Evolutionary conservation across 2,113 vertebrate species (phyloP).

Genomic region (Heterotis niloticus): DNA sequence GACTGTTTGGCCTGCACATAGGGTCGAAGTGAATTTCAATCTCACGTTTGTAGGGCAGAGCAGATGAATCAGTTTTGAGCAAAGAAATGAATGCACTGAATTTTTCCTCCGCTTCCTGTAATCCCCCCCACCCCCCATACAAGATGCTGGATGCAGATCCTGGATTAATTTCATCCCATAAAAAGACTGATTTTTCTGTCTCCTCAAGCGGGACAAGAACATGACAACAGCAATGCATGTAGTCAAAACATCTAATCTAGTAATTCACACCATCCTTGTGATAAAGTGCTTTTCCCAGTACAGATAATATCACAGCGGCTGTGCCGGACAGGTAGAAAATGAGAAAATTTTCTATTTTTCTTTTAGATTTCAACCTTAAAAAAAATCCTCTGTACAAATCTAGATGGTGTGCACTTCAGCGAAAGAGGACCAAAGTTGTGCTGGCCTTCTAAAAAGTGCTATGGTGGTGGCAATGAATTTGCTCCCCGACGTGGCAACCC

Average conservation of each 20-base stretch:
- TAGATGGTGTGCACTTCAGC: background rate
- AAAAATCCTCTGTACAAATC: background rate
- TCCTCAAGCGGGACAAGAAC: background rate
- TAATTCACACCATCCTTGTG: background rate
- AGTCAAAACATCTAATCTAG: too few relatives aligned
- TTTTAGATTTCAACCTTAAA: background rate
- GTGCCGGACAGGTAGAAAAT: background rate
- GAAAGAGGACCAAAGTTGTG: too few relatives aligned
- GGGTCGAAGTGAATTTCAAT: background rate
- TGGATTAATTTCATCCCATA: too few relatives aligned
- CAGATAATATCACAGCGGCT: background rate
- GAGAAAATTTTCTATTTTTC: background rate
- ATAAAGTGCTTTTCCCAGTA: background rate
- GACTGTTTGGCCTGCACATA: background rate
- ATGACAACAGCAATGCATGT: background rate
- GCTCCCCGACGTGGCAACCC: background rate
- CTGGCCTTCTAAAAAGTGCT: too few relatives aligned
- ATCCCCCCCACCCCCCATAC: too few relatives aligned
- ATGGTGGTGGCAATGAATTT: background rate
- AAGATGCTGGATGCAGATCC: too few relatives aligned
- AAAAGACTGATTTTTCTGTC: background rate
- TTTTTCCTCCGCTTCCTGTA: background rate
- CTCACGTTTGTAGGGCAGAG: background rate
- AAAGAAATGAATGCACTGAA: background rate
- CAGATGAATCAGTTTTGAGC: conserved; percentile 4